phyloP scores from a whole-genome alignment of 2,888 invertebrate species.

The Abrostola triplasia region DNA sequence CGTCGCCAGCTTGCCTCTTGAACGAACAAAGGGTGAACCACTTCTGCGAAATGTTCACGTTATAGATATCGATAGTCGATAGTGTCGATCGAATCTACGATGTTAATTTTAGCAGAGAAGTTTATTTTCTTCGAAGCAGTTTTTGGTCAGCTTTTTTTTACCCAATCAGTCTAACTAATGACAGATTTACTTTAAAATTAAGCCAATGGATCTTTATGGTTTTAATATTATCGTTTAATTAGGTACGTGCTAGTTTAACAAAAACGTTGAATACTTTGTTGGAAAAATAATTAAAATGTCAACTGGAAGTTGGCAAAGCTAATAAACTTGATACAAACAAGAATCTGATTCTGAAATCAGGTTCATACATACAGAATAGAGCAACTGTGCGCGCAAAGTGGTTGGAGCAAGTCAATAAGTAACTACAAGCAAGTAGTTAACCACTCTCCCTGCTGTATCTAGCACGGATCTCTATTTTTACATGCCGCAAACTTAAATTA shows the following conservation, averaged over 20 bases:
- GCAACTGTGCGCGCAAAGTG: constrained; percentile 35
- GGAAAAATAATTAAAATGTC: constrained; percentile 34
- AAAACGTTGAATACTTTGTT: background rate
- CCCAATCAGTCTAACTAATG: too few relatives aligned
- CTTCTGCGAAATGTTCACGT: constrained; percentile 59
- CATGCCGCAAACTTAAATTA: constrained; percentile 80
- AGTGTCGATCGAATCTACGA: constrained; percentile 33
- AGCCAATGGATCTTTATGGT: background rate
- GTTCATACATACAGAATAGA: constrained; percentile 47
- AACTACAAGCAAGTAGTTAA: constrained; percentile 39
- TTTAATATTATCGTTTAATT: background rate
- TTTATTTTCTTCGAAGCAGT: constrained; percentile 24
- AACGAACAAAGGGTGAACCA: constrained; percentile 69
- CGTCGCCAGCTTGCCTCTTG: constrained; percentile 64
- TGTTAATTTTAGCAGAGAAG: constrained; percentile 9
- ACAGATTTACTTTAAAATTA: too few relatives aligned
- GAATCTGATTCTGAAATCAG: constrained; percentile 45
- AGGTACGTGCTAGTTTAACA: constrained; percentile 2
- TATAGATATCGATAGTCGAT: constrained; percentile 54
- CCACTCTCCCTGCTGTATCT: constrained; percentile 58
- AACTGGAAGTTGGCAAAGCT: constrained; percentile 30
- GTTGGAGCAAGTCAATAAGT: constrained; percentile 46
- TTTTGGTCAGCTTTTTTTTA: too few relatives aligned
- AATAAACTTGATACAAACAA: constrained; percentile 48
- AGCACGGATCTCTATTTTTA: constrained; percentile 75